Evolutionary conservation across 2,888 invertebrate genomes (phyloP), one percentile per base, ranked within the genome.

Genomic region (Sabatieria punctata): DNA sequence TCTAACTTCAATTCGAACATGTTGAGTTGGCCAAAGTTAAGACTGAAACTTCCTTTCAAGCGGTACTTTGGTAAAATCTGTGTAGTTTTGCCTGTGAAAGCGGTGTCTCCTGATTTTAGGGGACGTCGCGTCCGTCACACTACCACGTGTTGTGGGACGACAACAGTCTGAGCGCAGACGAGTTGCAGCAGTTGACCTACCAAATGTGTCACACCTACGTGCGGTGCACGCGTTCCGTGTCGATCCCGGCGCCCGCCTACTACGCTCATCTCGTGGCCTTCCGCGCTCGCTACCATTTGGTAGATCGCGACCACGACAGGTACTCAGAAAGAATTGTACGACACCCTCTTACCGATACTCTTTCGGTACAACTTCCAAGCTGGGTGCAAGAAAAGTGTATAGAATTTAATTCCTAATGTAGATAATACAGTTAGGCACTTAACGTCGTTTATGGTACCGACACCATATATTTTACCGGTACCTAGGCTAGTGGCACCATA

Each of bases 71-170:
- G n/a, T n/a, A n/a, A n/a, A n/a, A n/a, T n/a, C n/a, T n/a, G n/a
- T n/a, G n/a, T n/a, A n/a, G n/a, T n/a, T n/a, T n/a, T n/a, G n/a
- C n/a, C n/a, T n/a, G n/a, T n/a, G n/a, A n/a, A n/a, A n/a, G n/a
- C n/a, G n/a, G n/a, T n/a, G n/a, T n/a, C n/a, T n/a, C n/a, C n/a
- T 8, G 18, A 3, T 41, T 40, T 15, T 45, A 93, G 85, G 97
- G 97, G 65, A 99, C 97, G 52, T 89, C 89, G 57, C 78, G 97
- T 53, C 97, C 97, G 51, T 91, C 93, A 27, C 97, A 99, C 74
- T 97, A 99, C 73, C 97, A 99, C 71, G 97, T 97, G 51, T 75
- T 97, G 47, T 99, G 97, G 97, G 97, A 97, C 72, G 97, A 99
- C 75, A 97, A 95, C 72, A 86, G 86, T 70, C 84, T 99, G 69